These are phyloP conservation scores for Struthio camelus DNA, from an alignment of 2,113 vertebrate species.

Conservation along the genomic window DNA sequence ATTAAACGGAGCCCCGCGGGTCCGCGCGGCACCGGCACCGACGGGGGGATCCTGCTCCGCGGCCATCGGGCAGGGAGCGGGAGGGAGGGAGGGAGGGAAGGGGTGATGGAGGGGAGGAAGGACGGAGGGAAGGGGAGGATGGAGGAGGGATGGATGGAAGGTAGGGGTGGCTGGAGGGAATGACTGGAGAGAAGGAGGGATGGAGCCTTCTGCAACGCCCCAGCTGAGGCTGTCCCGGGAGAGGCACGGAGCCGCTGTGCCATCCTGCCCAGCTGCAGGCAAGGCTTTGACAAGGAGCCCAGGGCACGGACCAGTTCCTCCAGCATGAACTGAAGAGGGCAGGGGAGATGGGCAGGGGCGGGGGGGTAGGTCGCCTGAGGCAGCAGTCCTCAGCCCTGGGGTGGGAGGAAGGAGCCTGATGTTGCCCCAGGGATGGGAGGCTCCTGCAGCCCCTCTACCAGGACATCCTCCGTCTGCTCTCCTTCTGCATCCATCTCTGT, in stretches of 20 bases:
- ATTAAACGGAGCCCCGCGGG: not conserved
- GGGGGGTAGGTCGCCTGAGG: not conserved
- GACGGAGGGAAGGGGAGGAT: not conserved
- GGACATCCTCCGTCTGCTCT: not conserved
- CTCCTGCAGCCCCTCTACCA: not conserved
- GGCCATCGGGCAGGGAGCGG: not conserved
- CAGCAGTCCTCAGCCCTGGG: not conserved
- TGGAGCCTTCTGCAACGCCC: not conserved
- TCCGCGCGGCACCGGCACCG: not conserved
- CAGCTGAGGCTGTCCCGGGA: not conserved
- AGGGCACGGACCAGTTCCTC: not conserved
- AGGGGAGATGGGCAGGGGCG: fast-evolving
- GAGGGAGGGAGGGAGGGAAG: not conserved
- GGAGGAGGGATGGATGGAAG: not conserved
- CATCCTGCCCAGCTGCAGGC: not conserved
- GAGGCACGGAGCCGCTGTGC: not conserved
- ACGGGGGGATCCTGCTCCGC: not conserved
- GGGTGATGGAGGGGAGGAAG: not conserved
- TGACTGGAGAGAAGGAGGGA: not conserved
- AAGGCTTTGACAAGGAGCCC: not conserved
- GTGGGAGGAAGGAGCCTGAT: not conserved
- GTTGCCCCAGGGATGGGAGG: not conserved
- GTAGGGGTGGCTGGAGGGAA: not conserved
- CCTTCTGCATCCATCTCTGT: not conserved
- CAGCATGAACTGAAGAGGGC: fast-evolving